Conservation (phyloP, 2,888 invertebrate genomes). For the Clanis bilineata region DNA sequence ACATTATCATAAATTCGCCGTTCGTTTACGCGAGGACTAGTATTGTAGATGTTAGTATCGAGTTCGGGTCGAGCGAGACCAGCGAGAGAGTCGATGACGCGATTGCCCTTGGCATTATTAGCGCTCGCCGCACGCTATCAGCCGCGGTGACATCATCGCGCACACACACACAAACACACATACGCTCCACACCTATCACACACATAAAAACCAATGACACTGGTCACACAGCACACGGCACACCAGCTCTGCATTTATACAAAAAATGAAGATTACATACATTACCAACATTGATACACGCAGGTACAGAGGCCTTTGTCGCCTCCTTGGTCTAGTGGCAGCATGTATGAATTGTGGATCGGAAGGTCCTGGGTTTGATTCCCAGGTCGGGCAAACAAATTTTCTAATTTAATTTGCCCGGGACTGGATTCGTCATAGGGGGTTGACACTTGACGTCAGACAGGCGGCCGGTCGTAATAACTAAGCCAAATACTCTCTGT, state of each 20-base stretch:
- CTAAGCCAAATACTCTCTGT: too few species aligned
- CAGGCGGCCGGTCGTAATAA: too few species aligned
- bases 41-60: constrained; percentile 3
- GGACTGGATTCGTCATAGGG: too few species aligned
- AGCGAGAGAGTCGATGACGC: constrained; percentile 37
- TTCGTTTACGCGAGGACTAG: constrained; percentile 8
- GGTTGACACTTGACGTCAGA: too few species aligned
- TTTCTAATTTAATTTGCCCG: too few species aligned
- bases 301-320: background rate
- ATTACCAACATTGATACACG: background rate
- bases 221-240: too few species aligned
- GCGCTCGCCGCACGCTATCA: constrained; percentile 37
- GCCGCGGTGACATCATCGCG: constrained; percentile 44
- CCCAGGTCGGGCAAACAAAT: too few species aligned
- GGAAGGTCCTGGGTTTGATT: too few species aligned
- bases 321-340: too few species aligned
- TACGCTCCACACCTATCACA: constrained; percentile 4
- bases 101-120: constrained; percentile 71
- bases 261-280: background rate
- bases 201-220: background rate
- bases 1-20: constrained; percentile 1
- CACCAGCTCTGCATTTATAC: background rate
- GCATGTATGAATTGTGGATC: too few species aligned
- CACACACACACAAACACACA: constrained; percentile 5
- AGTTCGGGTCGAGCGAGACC: too few species aligned